Conservation (phyloP, 2,797 vertebrate species). For the Pagetopsis macropterus region DNA sequence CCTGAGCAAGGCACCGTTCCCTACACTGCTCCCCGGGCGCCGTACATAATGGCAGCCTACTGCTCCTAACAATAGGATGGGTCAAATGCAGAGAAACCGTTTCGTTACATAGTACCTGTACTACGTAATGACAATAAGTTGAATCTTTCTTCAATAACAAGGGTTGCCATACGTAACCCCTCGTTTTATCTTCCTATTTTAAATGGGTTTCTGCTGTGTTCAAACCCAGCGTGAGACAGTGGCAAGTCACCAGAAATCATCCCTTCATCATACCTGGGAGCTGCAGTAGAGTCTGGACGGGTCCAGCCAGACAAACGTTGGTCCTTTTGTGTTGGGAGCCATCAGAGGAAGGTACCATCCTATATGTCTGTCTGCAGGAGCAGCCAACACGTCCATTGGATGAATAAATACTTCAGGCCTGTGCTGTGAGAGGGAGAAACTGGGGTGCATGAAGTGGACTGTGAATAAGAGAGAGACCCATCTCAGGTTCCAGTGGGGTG, state of each 20-base stretch:
- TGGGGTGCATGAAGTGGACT: slow-evolving; percentile 24
- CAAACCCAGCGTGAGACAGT: neutral
- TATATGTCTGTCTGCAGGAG: slow-evolving; percentile 66
- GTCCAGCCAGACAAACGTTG: slow-evolving; percentile 88
- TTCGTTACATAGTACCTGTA: too few species aligned
- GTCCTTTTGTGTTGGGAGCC: slow-evolving; percentile 89
- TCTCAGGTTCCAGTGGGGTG: slow-evolving; percentile 44
- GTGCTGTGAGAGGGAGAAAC: slow-evolving; percentile 15
- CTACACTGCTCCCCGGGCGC: too few species aligned
- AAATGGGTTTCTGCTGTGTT: neutral
- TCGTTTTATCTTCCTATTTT: neutral
- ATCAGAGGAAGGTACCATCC: slow-evolving; percentile 91
- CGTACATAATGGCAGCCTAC: too few species aligned
- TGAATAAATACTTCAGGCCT: slow-evolving; percentile 6
- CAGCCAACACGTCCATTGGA: slow-evolving; percentile 73
- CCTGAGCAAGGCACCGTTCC: too few species aligned
- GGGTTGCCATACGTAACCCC: too few species aligned
- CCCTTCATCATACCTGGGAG: slow-evolving; percentile 76
- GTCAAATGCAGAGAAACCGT: too few species aligned
- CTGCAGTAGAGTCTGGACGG: slow-evolving; percentile 91
- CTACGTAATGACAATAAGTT: too few species aligned
- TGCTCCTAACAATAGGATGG: too few species aligned
- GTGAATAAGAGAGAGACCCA: slow-evolving; percentile 27
- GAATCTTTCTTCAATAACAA: too few species aligned
- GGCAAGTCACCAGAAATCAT: neutral